Evolutionary conservation across 2,888 invertebrate species (phyloP).

Genomic region (Auanema sp.): DNA sequence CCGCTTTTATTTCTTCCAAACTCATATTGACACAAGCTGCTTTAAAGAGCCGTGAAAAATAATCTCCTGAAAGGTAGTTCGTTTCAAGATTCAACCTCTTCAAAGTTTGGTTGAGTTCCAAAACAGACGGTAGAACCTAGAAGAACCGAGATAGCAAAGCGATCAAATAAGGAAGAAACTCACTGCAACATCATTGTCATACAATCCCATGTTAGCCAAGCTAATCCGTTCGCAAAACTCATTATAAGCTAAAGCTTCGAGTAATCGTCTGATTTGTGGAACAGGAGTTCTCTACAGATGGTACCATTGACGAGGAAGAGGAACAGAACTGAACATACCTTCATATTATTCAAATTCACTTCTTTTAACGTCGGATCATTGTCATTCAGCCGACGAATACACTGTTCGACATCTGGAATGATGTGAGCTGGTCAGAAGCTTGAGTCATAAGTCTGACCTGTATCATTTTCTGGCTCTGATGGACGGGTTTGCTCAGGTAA

Average conservation of each 20-base stretch:
- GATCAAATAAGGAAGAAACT: slow-evolving; percentile 5
- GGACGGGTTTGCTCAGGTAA: slow-evolving; percentile 61
- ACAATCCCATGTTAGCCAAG: slow-evolving; percentile 89
- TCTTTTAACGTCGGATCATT: slow-evolving; percentile 84
- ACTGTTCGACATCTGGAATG: slow-evolving; percentile 78
- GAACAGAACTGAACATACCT: slow-evolving; percentile 71
- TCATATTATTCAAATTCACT: slow-evolving; percentile 99
- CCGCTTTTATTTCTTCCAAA: slow-evolving; percentile 90
- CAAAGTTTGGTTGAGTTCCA: slow-evolving; percentile 66
- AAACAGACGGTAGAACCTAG: slow-evolving; percentile 72
- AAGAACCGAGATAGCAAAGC: slow-evolving; percentile 16
- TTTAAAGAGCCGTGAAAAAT: slow-evolving; percentile 81
- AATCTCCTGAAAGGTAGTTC: slow-evolving; percentile 81
- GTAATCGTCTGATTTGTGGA: slow-evolving; percentile 75
- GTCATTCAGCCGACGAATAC: slow-evolving; percentile 55
- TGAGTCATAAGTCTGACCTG: slow-evolving; percentile 64
- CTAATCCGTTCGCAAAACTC: slow-evolving; percentile 87
- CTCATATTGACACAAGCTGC: slow-evolving; percentile 82
- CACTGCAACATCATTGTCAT: slow-evolving; percentile 79
- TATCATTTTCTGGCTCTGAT: slow-evolving; percentile 88
- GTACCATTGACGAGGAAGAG: neutral
- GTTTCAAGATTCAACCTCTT: slow-evolving; percentile 75
- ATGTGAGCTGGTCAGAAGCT: neutral
- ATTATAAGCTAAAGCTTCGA: slow-evolving; percentile 84
- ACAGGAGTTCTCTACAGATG: slow-evolving; percentile 60